These are phyloP conservation scores for Diorhabda elongata DNA, from an alignment of 1,140 invertebrate species.

Conservation along the genomic window DNA sequence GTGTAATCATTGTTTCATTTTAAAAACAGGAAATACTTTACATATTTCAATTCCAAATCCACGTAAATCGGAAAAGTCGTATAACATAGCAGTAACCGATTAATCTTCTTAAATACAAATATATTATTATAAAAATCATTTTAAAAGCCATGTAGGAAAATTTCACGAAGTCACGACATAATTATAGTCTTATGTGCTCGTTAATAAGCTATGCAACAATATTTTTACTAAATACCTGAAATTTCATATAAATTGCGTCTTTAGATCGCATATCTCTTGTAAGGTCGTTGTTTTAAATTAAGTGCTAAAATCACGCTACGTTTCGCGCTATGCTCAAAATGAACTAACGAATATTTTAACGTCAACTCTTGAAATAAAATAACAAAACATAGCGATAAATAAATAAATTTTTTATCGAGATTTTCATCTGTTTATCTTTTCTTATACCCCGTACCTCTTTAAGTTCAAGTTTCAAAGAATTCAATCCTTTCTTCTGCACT, in stretches of 20 bases:
- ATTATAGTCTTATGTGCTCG: neutral
- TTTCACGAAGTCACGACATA: slow-evolving; percentile 2
- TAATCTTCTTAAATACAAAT: neutral
- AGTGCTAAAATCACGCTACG: slow-evolving; percentile 1
- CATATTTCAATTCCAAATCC: too few species aligned
- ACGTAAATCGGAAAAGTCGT: neutral
- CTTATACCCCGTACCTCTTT: too few species aligned
- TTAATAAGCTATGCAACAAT: slow-evolving; percentile 3
- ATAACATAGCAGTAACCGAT: neutral
- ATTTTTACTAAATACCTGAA: slow-evolving; percentile 1
- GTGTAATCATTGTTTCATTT: too few species aligned
- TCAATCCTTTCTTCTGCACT: too few species aligned
- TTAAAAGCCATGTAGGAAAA: neutral
- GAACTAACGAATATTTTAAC: neutral
- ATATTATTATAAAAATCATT: neutral
- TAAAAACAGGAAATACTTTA: too few species aligned
- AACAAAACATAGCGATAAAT: too few species aligned
- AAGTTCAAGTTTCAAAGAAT: too few species aligned
- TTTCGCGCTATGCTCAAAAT: neutral
- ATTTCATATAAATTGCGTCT: slow-evolving; percentile 1
- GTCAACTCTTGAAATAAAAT: neutral
- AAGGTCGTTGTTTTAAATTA: slow-evolving; percentile 2
- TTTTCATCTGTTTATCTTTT: too few species aligned
- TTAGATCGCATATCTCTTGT: neutral
- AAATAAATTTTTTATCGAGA: too few species aligned